Base-by-base conservation (phyloP, 2,113 vertebrate genomes). In the Canis aureus region DNA sequence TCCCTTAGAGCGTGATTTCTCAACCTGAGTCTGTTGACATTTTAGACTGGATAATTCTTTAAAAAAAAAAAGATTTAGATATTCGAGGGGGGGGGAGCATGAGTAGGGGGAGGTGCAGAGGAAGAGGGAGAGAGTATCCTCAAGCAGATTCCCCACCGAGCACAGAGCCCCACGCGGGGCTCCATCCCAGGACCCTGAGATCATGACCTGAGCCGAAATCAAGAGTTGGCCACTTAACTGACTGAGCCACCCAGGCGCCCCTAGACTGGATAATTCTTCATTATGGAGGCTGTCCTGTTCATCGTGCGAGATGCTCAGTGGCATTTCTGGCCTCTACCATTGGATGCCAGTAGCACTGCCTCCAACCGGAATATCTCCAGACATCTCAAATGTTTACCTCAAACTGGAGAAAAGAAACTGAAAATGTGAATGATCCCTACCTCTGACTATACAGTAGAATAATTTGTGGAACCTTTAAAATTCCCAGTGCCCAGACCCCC, bases 1-100 rank as follows among this genome's bases (percentile, higher is more conserved):
- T 95, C 84, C 32, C 74, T 88, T 93, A 27, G 51, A 87, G n/a
- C 60, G 12, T 49, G 49, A 12, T 84, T 85, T 91, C 76, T 96
- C 22, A 78, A 32, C 74, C 74, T 38, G 22, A 22, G 60, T 17
- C 64, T 89, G 22, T 12, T 87, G 74, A 9, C 53, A 84, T 55
- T 94, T 83, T 84, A 69, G 4, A 49, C 15, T 17, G 57, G 80
- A 87, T 79, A 49, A 32, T 22, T 84, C 20, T 49, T 55, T 79
- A 57, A 57, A 55, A 55, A 59, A 20, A 59, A 59, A 59, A 59
- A 20, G 57, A 62, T 25, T 62, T 64, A 69, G n/a, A 16, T n/a
- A 69, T 69, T 69, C 15, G 13, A 8, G 12, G 11, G 11, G n/a
- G 25, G 29, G 27, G 29, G 64, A 32, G 66, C 32, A 17, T 67